Base-by-base conservation (phyloP, 2,888 invertebrate species). In the Keiferia lycopersicella region DNA sequence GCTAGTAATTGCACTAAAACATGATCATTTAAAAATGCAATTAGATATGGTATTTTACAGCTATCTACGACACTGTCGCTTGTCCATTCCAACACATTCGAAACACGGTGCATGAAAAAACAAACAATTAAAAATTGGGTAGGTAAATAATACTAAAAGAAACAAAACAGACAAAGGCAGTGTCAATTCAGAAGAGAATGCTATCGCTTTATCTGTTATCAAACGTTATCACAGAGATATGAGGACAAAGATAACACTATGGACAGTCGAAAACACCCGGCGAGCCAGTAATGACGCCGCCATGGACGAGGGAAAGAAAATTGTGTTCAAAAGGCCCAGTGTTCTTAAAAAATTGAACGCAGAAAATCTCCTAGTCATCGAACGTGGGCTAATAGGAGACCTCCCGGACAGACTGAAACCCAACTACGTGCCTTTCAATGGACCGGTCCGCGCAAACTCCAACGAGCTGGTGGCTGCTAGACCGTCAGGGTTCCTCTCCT, bases 361-460 rank as follows among this genome's bases (percentile, higher is more conserved):
- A 1, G 89, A 90, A 66, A 89, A 76, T 68, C 76, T 91, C 12
- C 77, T 81, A n/a, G 74, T 86, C 65, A 86, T 91, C 61, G 92
- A 91, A 71, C 73, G 91, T 26, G 89, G 91, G 18, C 77, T 91
- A 0, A 84, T 89, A 3, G 88, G 88, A 4, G 90, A 89, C 59
- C 69, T 92, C 12, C 86, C 90, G 1, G 82, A 85, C 14, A 88
- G 86, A 73, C 82, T 91, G 0, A 87, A 86, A 65, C 87, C 89
- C 26, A 81, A 74, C 66, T 69, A 74, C 38, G 18, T 51, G 0
- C 61, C 50, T 2, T 14, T 16, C 16, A 20, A 4, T 26, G 76
- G 81, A 16, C 71, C 82, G 10, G 77, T 79, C 16, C 71, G 86
- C 69, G 83, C 83, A 57, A 82, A 87, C 74, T 86, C 86, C 14